These are phyloP conservation scores for Cryptotermes secundus DNA, from an alignment of 1,140 invertebrate genomes.

Conservation along the genomic window DNA sequence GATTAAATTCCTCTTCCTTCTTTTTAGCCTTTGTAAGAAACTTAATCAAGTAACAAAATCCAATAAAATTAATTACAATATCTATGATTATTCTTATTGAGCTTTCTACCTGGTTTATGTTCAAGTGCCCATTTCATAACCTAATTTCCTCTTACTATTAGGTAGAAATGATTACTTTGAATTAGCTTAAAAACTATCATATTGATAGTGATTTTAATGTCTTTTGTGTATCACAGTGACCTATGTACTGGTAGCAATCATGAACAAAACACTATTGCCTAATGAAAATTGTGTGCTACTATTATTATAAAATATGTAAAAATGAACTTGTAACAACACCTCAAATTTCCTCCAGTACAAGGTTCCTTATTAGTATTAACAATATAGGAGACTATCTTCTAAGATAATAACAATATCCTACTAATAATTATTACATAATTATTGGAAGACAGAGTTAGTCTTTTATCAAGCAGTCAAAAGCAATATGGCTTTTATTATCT, in stretches of 20 bases:
- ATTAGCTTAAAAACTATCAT: neutral
- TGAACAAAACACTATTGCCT: neutral
- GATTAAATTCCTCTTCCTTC: neutral
- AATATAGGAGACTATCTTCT: neutral
- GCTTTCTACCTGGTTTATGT: neutral
- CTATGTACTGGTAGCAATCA: neutral
- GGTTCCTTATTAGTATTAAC: conserved; percentile 16
- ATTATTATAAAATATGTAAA: neutral
- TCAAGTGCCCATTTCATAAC: neutral
- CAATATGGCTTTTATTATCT: conserved; percentile 6
- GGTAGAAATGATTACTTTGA: neutral
- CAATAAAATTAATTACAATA: neutral
- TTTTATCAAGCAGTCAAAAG: conserved; percentile 17
- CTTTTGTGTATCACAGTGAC: conserved; percentile 16
- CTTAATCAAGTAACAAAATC: neutral
- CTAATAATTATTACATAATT: conserved; percentile 7
- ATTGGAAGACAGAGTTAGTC: conserved; percentile 2
- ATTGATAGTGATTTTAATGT: conserved; percentile 2
- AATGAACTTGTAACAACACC: neutral
- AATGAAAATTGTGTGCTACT: neutral
- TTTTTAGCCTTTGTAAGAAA: neutral
- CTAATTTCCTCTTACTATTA: neutral
- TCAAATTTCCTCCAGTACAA: neutral
- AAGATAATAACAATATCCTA: conserved; percentile 11
- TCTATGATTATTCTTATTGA: neutral